Conservation (phyloP, 2,888 invertebrate genomes). For the Leptinotarsa peninsularis region DNA sequence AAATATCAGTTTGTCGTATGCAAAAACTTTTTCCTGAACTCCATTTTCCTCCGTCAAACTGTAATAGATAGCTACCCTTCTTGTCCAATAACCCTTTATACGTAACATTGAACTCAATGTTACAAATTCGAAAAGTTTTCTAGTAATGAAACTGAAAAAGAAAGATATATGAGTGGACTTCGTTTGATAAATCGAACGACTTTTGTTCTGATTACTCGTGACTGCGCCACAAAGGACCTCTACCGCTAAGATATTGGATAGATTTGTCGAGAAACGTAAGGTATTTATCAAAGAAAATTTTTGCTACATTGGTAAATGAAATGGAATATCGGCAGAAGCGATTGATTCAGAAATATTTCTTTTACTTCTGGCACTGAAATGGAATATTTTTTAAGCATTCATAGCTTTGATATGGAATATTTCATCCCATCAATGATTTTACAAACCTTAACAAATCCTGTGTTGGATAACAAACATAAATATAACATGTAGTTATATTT, state of each 20-base stretch:
- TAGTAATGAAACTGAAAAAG: constrained; percentile 58
- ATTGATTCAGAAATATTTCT: not conserved
- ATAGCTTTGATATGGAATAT: not conserved
- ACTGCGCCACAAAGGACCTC: constrained; percentile 72
- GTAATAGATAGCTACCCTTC: constrained; percentile 23
- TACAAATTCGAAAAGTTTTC: constrained; percentile 53
- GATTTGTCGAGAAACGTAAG: constrained; percentile 61
- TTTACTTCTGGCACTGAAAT: not conserved
- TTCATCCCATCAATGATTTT: too few species aligned
- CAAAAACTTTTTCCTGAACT: not conserved
- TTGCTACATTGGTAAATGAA: constrained; percentile 3
- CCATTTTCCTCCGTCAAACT: constrained; percentile 7
- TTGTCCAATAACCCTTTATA: constrained; percentile 28
- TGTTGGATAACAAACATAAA: too few species aligned
- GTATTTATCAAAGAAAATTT: constrained; percentile 28
- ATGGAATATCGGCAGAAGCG: not conserved
- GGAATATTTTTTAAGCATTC: not conserved
- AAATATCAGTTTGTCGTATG: not conserved
- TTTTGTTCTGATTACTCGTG: constrained; percentile 64
- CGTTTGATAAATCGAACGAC: constrained; percentile 62
- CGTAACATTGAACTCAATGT: constrained; percentile 47
- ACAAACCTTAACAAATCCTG: too few species aligned
- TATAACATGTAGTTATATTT: too few species aligned
- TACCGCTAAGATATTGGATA: constrained; percentile 64
- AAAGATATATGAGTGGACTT: constrained; percentile 60